phyloP scores from a whole-genome alignment of 2,113 vertebrate genomes.

The Carlito syrichta region DNA sequence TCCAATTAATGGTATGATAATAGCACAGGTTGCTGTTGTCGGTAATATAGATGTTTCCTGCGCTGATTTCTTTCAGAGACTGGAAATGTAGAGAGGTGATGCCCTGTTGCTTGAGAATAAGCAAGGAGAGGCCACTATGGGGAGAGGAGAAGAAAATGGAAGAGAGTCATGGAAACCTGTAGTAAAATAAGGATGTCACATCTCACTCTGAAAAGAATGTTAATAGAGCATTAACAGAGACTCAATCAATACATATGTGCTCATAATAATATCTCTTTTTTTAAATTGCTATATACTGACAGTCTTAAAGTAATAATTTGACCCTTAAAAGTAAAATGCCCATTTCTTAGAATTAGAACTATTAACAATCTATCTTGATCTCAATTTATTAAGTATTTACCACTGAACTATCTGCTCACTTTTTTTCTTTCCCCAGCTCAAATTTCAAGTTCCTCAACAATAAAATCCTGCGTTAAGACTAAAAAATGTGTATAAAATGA shows the following conservation, averaged over 20 bases:
- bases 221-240: not conserved
- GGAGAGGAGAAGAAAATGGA: slow-evolving; percentile 1
- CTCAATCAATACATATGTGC: not conserved
- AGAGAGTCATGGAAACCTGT: not conserved
- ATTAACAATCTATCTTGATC: not conserved
- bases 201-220: not conserved
- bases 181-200: not conserved
- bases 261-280: not conserved
- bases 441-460: not conserved
- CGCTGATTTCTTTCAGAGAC: slow-evolving; percentile 96
- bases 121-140: slow-evolving; percentile 94
- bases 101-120: slow-evolving; percentile 96
- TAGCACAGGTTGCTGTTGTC: slow-evolving; percentile 97
- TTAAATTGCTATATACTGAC: not conserved
- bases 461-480: not conserved
- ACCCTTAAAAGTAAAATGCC: not conserved
- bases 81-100: slow-evolving; percentile 95
- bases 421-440: not conserved
- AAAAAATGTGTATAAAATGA: not conserved
- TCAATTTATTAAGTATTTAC: not conserved
- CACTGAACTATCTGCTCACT: not conserved
- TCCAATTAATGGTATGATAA: slow-evolving; percentile 98
- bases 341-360: not conserved
- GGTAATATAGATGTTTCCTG: slow-evolving; percentile 96
- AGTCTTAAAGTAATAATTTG: not conserved